Conservation (phyloP, 1,140 invertebrate species). For the Camponotus floridanus region DNA sequence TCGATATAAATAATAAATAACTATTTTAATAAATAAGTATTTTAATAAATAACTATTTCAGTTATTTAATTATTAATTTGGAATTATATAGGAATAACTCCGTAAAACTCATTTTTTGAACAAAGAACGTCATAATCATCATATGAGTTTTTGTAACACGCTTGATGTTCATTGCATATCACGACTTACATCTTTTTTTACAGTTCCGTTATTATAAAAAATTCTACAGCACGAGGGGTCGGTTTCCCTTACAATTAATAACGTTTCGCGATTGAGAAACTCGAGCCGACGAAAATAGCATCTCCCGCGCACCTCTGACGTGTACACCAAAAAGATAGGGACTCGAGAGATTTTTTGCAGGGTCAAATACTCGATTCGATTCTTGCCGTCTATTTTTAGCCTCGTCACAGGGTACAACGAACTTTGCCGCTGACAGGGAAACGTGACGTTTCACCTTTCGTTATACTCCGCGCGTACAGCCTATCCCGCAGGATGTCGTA, state of each 20-base stretch:
- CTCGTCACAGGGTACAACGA: conserved; percentile 43
- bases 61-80: not conserved
- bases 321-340: not conserved
- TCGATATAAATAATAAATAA: no score
- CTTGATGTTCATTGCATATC: not conserved
- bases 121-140: not conserved
- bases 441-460: conserved; percentile 39
- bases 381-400: conserved; percentile 41
- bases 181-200: not conserved
- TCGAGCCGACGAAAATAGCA: conserved; percentile 36
- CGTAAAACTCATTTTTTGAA: not conserved
- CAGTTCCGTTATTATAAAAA: not conserved
- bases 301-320: not conserved
- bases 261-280: conserved; percentile 21
- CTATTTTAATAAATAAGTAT: no score
- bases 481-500: not conserved
- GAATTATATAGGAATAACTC: not conserved
- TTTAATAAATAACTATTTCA: no score
- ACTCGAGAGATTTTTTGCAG: conserved; percentile 33
- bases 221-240: not conserved
- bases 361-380: conserved; percentile 38
- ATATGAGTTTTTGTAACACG: not conserved
- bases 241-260: conserved; percentile 10
- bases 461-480: conserved; percentile 11
- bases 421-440: conserved; percentile 36